Conservation (phyloP, 2,888 invertebrate genomes). For the Zele albiditarsus region DNA sequence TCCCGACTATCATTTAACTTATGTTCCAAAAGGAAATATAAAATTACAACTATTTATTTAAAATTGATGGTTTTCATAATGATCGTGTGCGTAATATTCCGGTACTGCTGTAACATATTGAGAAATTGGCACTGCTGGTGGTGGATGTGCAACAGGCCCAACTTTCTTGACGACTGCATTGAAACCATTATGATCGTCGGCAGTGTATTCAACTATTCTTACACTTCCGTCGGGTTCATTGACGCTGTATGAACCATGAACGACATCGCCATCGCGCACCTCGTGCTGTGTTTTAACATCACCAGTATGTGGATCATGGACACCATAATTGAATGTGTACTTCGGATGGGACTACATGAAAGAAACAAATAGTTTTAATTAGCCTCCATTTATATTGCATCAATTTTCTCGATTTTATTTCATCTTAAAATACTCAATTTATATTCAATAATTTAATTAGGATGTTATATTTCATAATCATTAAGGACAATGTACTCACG, state of each 20-base stretch:
- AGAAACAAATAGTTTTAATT: constrained; percentile 21
- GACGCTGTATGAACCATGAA: constrained; percentile 70
- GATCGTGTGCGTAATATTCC: constrained; percentile 60
- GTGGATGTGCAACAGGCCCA: constrained; percentile 64
- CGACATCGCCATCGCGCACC: constrained; percentile 70
- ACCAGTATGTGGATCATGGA: constrained; percentile 69
- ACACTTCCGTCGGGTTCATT: constrained; percentile 70
- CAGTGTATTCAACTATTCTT: constrained; percentile 70
- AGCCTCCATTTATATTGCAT: neutral
- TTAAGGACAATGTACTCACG: constrained; percentile 56
- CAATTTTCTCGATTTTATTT: neutral
- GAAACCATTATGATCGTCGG: constrained; percentile 70
- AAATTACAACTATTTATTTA: constrained; percentile 2
- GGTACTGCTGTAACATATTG: constrained; percentile 62
- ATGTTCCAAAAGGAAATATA: constrained; percentile 7
- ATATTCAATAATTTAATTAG: neutral
- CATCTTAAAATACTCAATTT: neutral
- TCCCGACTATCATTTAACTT: neutral
- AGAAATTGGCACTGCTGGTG: constrained; percentile 62
- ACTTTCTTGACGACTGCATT: constrained; percentile 71
- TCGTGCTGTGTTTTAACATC: constrained; percentile 70
- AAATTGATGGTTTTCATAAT: constrained; percentile 60
- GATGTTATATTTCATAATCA: neutral
- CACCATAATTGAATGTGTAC: constrained; percentile 70
- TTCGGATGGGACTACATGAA: constrained; percentile 66